Base-by-base conservation (phyloP, 2,113 vertebrate genomes). In the Brevimyrus niger region DNA sequence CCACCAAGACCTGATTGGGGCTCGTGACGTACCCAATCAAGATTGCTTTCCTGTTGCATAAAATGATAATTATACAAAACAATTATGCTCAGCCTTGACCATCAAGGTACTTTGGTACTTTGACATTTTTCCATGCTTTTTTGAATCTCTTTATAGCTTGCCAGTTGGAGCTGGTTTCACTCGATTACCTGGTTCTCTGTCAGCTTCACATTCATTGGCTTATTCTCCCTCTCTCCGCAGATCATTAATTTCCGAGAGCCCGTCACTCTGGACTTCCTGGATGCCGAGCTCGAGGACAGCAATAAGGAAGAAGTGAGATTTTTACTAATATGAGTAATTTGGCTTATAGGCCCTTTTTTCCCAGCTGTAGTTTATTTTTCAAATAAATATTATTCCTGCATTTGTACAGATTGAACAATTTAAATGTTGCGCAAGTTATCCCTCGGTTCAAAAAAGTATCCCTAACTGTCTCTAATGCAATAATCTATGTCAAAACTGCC, bases 161-260 rank as follows among this genome's bases (percentile, higher is more conserved):
- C 21, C 46, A 47, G 21, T 84, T 88, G 58, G 55, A 82, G 89
- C 42, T 11, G 51, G 50, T 82, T 82, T 23, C 21, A 42, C 69
- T 82, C 51, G 3, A 27, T 88, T 88, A 87, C 42, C 91, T 92
- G 65, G 65, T 89, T 91, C 85, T 44, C 47, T 93, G 31, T 82
- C 17, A 47, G 35, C 88, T 27, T n/a, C 21, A 53, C 76, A 88
- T 10, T 91, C 61, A 44, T n/a, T n/a, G n/a, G n/a, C 51, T 90
- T 46, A 50, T 17, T 35, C 65, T 55, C 13, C 47, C 84, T 88
- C 13, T 89, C 69, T 89, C 15, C 90, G 73, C 93, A 99, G 98
- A 98, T 97, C 95, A 96, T 97, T 95, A 99, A 97, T 93, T 99
- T 99, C 94, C 96, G 96, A 50, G 98, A 99, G 92, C 97, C 98